These are phyloP conservation scores for cat (Felis catus) DNA, from an alignment of 2,113 vertebrate genomes.

Conservation along the genomic window F.catus_Fca126_mat1.0 CM031417.1:26497001-26497500, in stretches of 20 bases:
- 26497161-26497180: neutral
- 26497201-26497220: neutral
- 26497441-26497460: too few species aligned
- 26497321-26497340: neutral
- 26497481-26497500: too few species aligned
- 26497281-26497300: neutral
- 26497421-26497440: too few species aligned
- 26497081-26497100: neutral
- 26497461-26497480: too few species aligned
- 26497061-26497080: slow-evolving; percentile 24
- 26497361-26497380: neutral
- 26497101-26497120: neutral
- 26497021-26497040: neutral
- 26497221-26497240: neutral
- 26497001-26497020: neutral
- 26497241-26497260: neutral
- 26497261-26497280: neutral
- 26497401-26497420: too few species aligned
- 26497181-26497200: neutral
- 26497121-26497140: neutral
- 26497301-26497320: neutral
- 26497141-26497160: neutral
- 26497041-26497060: neutral
- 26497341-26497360: neutral
- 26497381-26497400: neutral